Percentiles rank a stretch among this genome's conserved stretches.
Evolutionary conservation across 1,140 invertebrate genomes (phyloP).

Genomic region (Heterodera schachtii): DNA sequence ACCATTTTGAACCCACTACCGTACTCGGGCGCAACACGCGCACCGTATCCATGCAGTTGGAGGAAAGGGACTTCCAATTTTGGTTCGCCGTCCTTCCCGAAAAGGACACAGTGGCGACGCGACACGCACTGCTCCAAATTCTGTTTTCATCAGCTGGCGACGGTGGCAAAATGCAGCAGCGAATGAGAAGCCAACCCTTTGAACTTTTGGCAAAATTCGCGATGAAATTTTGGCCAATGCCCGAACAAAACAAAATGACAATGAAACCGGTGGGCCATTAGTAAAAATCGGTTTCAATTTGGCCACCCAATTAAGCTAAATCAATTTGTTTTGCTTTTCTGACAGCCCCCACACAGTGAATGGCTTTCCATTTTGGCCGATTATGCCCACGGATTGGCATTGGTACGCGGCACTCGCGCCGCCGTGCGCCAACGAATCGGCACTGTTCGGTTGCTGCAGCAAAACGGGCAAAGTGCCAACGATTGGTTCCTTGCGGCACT

Average conservation of each 20-base stretch:
- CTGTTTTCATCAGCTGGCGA: background rate
- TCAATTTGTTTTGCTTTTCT: background rate
- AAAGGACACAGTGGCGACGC: constrained; percentile 6
- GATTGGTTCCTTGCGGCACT: constrained; percentile 30
- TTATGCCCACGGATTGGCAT: constrained; percentile 9
- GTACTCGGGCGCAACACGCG: background rate
- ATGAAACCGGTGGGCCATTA: constrained; percentile 7
- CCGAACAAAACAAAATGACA: background rate
- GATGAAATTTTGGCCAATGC: constrained; percentile 1
- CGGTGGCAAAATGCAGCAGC: background rate
- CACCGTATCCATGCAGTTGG: background rate
- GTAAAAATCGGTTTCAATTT: background rate
- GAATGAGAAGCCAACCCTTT: constrained; percentile 11
- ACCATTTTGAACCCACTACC: background rate
- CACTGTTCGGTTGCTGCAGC: background rate
- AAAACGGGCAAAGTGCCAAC: background rate
- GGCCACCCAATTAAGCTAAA: no score
- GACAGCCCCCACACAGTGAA: constrained; percentile 26
- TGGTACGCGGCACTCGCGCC: constrained; percentile 1
- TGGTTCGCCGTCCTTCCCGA: constrained; percentile 20
- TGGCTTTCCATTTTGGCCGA: constrained; percentile 20
- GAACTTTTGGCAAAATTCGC: constrained; percentile 2
- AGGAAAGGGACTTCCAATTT: constrained; percentile 15
- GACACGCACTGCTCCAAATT: background rate
- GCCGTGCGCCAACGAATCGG: constrained; percentile 13